Evolutionary conservation across 2,888 invertebrate species (phyloP), one percentile per base, ranked within the genome.

Genomic region (Drosophila emarginata): DNA sequence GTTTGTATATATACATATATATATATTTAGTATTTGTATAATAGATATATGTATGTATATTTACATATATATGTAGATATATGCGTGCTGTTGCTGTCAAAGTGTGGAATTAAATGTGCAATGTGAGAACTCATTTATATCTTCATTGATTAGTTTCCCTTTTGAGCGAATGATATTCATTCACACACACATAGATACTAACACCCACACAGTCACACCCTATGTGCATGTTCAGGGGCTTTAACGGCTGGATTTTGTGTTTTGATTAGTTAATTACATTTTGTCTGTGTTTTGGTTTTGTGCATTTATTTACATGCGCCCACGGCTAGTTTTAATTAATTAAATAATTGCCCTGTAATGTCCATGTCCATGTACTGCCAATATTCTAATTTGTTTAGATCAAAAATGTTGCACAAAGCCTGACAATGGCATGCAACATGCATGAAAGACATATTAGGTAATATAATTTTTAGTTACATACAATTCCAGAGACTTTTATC

Each of bases 261-360:
- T 85, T 85, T 77, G 75, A 72, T 82, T 82, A 77, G 88, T 85
- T 87, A 82, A 84, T 87, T 89, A 87, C 72, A 79, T 81, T 86
- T 75, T 70, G 75, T 69, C 72, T 69, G 68, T 72, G 80, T 74
- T 75, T 76, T 75, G 73, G 78, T 61, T 77, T 79, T 72, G 72
- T 72, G 75, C 74, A 74, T 67, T 74, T 71, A 67, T 71, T 71
- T 71, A 74, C 74, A 59, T 75, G 67, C 69, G 79, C 72, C 73
- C 62, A 51, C 26, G 73, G 74, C 60, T 59, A 65, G 83, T 64
- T 87, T 81, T 88, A 89, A 87, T 87, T 84, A 89, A 82, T 77
- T 74, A 76, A 87, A 89, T 79, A 89, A 87, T 78, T 89, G 74
- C 77, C 54, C 58, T 66, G 73, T 77, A 76, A 73, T 76, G 37